A percentile compares a stretch with the other conserved stretches of the same genome.
Conservation (phyloP, 2,888 invertebrate species). For the Campoplex nolae region DNA sequence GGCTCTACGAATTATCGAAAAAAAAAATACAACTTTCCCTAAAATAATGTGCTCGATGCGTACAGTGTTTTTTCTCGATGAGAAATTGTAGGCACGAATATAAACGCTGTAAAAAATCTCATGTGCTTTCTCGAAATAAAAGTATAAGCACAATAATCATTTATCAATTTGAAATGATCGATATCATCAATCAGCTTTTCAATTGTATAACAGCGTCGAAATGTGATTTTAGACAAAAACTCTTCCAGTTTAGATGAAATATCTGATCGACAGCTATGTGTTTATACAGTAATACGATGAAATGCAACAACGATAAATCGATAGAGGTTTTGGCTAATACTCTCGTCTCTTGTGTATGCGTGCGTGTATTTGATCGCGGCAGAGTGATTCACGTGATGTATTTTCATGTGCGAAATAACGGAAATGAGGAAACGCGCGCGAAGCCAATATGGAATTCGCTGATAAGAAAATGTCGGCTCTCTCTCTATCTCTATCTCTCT, state of each 20-base stretch:
- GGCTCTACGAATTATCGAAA: too few species aligned
- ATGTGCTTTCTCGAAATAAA: neutral
- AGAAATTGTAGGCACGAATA: neutral
- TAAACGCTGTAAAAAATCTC: neutral
- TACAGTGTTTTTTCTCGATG: neutral
- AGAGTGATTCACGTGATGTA: slow-evolving; percentile 55
- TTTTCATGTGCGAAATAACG: slow-evolving; percentile 43
- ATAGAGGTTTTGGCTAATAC: slow-evolving; percentile 66
- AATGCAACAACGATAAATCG: slow-evolving; percentile 74
- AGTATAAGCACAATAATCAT: neutral
- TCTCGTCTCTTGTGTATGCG: slow-evolving; percentile 43
- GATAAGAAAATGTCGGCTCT: slow-evolving; percentile 73
- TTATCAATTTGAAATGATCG: neutral
- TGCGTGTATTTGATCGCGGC: slow-evolving; percentile 39
- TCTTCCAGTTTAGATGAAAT: neutral
- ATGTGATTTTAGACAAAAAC: neutral
- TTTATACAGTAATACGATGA: slow-evolving; percentile 33
- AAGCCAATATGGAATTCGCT: slow-evolving; percentile 71
- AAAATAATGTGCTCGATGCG: too few species aligned
- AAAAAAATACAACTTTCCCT: too few species aligned
- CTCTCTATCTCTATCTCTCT: neutral
- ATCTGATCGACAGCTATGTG: neutral
- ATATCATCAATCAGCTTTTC: neutral
- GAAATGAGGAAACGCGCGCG: slow-evolving; percentile 52
- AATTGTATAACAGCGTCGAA: slow-evolving; percentile 13